Conservation (phyloP, 2,888 invertebrate species). For the Agrotis segetum region DNA sequence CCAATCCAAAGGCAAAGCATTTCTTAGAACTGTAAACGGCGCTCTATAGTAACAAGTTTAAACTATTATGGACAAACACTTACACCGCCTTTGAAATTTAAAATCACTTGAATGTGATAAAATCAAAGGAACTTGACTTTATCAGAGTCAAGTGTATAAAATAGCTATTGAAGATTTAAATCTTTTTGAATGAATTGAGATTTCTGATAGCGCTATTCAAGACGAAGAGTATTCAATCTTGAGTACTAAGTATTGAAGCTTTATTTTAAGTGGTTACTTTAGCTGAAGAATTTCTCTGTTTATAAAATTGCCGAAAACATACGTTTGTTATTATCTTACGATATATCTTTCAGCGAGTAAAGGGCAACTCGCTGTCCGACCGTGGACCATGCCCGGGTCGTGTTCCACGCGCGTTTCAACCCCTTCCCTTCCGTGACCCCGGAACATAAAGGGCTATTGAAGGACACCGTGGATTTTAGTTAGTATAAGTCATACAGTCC, state of each 20-base stretch:
- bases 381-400: too few relatives aligned
- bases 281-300: not conserved
- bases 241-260: not conserved
- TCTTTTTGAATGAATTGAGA: slow-evolving; percentile 3
- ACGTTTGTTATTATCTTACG: too few relatives aligned
- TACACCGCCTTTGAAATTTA: not conserved
- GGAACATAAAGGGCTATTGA: too few relatives aligned
- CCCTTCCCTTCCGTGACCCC: too few relatives aligned
- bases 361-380: too few relatives aligned
- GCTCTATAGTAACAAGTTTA: not conserved
- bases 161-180: slow-evolving; percentile 2
- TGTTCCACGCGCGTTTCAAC: too few relatives aligned
- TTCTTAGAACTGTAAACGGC: not conserved
- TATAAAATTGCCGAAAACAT: not conserved
- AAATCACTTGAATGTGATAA: not conserved
- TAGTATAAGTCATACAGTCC: too few relatives aligned
- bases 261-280: slow-evolving; percentile 7
- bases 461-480: too few relatives aligned
- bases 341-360: too few relatives aligned
- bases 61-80: not conserved
- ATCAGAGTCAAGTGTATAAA: slow-evolving; percentile 1
- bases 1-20: not conserved
- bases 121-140: not conserved
- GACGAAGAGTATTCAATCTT: not conserved
- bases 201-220: not conserved